Conservation (phyloP, 1,140 invertebrate genomes). For the Penaeus indicus region DNA sequence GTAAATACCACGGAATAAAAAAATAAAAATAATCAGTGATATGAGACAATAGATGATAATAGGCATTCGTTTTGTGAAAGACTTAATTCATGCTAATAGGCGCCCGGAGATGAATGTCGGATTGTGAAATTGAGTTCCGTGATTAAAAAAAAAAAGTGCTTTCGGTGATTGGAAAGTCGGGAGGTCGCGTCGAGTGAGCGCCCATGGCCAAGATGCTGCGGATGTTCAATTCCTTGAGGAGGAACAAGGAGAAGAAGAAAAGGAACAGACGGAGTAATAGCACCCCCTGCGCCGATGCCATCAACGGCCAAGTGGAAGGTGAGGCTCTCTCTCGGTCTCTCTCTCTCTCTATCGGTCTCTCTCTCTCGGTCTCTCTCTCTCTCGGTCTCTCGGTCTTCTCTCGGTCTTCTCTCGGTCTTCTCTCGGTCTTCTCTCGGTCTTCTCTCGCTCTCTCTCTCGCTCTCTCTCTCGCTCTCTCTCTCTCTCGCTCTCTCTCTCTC, state of each 20-base stretch:
- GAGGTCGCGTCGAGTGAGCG: neutral
- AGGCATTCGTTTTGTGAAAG: too few relatives aligned
- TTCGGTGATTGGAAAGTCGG: too few relatives aligned
- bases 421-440: neutral
- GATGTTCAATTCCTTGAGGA: conserved; percentile 54
- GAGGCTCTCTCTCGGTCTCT: conserved; percentile 2
- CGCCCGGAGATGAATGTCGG: too few relatives aligned
- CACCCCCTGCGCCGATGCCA: conserved; percentile 32
- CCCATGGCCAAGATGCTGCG: conserved; percentile 56
- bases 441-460: neutral
- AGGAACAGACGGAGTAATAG: conserved; percentile 49
- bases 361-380: conserved; percentile 7
- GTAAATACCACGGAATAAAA: neutral
- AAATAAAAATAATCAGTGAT: neutral
- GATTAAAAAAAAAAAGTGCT: too few relatives aligned
- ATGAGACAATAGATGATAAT: too few relatives aligned
- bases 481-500: neutral
- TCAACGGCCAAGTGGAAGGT: conserved; percentile 44
- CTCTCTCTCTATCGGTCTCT: conserved; percentile 24
- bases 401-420: neutral
- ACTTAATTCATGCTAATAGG: too few relatives aligned
- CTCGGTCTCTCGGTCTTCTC: neutral
- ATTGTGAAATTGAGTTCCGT: too few relatives aligned
- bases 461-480: neutral
- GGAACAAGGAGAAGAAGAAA: conserved; percentile 57